A percentile compares a stretch with the other conserved stretches of the same genome.
Conservation (phyloP, 1,140 invertebrate species). For the Mizuhopecten yessoensis region DNA sequence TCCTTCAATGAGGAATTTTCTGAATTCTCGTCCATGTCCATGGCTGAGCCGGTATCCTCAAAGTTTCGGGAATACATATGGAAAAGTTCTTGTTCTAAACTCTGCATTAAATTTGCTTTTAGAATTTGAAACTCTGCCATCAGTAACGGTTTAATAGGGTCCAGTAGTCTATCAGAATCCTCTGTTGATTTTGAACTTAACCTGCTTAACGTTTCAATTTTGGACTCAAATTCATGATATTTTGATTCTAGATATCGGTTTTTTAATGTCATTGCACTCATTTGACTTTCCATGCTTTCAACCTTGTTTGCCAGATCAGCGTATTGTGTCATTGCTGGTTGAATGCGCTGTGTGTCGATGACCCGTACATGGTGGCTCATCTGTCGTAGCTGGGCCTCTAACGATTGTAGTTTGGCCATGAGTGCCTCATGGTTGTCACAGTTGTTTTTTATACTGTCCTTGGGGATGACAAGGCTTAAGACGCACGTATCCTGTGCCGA, state of each 20-base stretch:
- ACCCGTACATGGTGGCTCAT: slow-evolving; percentile 2
- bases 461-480: slow-evolving; percentile 75
- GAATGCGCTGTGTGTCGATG: slow-evolving; percentile 48
- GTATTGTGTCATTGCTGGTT: background rate
- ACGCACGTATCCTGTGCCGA: slow-evolving; percentile 73
- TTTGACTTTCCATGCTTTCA: background rate
- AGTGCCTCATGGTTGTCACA: slow-evolving; percentile 59
- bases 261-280: slow-evolving; percentile 18
- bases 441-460: slow-evolving; percentile 75
- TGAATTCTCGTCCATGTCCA: background rate
- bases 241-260: slow-evolving; percentile 8
- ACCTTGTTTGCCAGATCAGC: slow-evolving; percentile 3
- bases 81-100: slow-evolving; percentile 44
- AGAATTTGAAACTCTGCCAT: slow-evolving; percentile 64
- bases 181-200: background rate
- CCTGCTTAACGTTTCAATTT: background rate
- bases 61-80: slow-evolving; percentile 49
- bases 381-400: slow-evolving; percentile 56
- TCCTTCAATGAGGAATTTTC: background rate
- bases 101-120: slow-evolving; percentile 57
- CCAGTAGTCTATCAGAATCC: slow-evolving; percentile 52
- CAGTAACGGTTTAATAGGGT: slow-evolving; percentile 62
- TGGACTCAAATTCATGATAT: slow-evolving; percentile 7
- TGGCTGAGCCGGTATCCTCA: slow-evolving; percentile 39
- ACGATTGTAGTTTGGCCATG: slow-evolving; percentile 56